Evolutionary conservation across 2,888 invertebrate genomes (phyloP).

Genomic region (Tyria jacobaeae): DNA sequence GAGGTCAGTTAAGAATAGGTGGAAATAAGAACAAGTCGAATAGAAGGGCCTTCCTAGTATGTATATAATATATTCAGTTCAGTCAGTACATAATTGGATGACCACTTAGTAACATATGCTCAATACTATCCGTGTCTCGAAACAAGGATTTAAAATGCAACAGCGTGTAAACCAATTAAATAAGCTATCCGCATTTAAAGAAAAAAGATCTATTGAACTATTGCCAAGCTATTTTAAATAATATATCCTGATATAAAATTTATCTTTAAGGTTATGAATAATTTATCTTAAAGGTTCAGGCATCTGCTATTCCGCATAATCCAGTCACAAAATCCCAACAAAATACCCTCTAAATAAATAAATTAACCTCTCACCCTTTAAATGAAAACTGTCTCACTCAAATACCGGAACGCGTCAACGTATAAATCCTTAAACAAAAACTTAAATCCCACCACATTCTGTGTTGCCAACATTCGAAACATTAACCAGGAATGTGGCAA

Average conservation of each 20-base stretch:
- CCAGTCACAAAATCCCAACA: constrained; percentile 20
- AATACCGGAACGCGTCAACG: constrained; percentile 45
- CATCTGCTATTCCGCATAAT: constrained; percentile 27
- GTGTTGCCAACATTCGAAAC: constrained; percentile 8
- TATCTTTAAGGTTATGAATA: constrained; percentile 3
- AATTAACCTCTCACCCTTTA: constrained; percentile 43
- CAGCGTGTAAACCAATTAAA: not conserved
- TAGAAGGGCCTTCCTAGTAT: too few relatives aligned
- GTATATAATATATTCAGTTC: too few relatives aligned
- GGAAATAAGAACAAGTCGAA: too few relatives aligned
- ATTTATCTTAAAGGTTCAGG: constrained; percentile 22
- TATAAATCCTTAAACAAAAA: constrained; percentile 49
- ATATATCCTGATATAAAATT: not conserved
- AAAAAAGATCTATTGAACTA: not conserved
- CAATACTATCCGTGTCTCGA: too few relatives aligned
- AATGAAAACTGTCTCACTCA: constrained; percentile 35
- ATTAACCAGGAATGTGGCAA: not conserved
- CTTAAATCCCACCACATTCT: constrained; percentile 43
- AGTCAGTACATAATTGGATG: too few relatives aligned
- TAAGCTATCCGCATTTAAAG: not conserved
- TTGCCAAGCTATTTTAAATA: not conserved
- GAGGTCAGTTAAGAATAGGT: too few relatives aligned
- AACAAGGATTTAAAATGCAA: too few relatives aligned
- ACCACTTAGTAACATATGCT: too few relatives aligned
- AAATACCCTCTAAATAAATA: constrained; percentile 36